Evolutionary conservation across 2,113 vertebrate genomes (phyloP), one percentile per base, ranked within the genome.

Genomic region (Cephalopholis sonnerati): DNA sequence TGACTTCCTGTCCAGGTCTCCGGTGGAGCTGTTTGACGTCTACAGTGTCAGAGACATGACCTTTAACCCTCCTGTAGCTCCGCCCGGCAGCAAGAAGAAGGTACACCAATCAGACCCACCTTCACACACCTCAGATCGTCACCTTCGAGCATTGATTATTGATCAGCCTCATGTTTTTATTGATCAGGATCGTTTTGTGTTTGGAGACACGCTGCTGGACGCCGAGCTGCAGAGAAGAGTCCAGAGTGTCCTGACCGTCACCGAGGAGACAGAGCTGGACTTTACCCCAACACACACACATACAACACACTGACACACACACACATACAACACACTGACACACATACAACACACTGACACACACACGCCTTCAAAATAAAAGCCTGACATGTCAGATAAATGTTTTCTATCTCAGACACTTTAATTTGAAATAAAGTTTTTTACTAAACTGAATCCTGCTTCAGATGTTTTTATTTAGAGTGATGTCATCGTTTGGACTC

Each of bases 1-100:
- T 1, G 59, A 39, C 46, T 51, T 79, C 53, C 36, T 77, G 29
- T 4, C 5, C 65, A 99, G 98, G 88, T 92, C 94, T 29, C 93
- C 98, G 11, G 74, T 85, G 54, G 96, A 99, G 78, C 96, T 98
- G 83, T 99, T 98, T 94, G 94, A 95, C 66, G 85, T 93, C 0
- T 97, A 97, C 70, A 96, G 91, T 27, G 92, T 95, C 72, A 97
- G 87, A 86, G 94, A 92, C 89, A 98, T 97, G 97, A 97, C 94
- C 16, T 99, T 99, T 66, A 98, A 98, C 85, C 98, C 98, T 68
- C 94, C 96, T 10, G 95, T 99, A 57, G 91, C 95, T 0, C 90
- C 93, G 16, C 94, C 92, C 22, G 50, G 84, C 63, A 77, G 91
- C 51, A 96, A 93, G 93, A 98, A 91, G 89, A 99, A 98, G 97